Evolutionary conservation across 2,797 vertebrate species (phyloP).

Genomic region (Rhincodon typus): DNA sequence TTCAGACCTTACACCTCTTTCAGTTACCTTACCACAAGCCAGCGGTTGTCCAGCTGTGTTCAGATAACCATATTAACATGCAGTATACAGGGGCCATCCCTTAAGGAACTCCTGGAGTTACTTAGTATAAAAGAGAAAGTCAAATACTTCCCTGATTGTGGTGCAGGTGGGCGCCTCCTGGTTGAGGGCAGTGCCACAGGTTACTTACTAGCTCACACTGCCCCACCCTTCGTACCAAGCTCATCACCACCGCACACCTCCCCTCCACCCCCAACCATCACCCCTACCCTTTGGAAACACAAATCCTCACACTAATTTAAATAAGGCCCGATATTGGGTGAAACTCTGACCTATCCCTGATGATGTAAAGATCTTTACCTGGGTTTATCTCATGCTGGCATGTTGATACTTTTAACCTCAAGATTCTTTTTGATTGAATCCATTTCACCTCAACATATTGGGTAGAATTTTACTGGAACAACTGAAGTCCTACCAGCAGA

Average conservation of each 20-base stretch:
- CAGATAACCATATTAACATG: background rate
- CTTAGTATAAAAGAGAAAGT: background rate
- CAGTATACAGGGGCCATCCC: background rate
- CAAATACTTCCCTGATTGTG: background rate
- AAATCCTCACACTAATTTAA: background rate
- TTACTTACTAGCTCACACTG: background rate
- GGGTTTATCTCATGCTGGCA: background rate
- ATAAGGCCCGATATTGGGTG: background rate
- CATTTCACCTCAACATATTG: background rate
- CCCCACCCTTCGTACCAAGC: no score
- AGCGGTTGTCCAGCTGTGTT: background rate
- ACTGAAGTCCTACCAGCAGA: no score
- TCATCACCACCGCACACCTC: background rate
- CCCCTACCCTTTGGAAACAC: background rate
- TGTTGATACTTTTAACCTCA: background rate
- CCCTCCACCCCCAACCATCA: background rate
- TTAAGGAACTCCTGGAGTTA: background rate
- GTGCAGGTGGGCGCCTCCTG: background rate
- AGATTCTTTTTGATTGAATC: background rate
- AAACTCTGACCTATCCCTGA: background rate
- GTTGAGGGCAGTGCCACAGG: background rate
- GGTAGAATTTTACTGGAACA: no score
- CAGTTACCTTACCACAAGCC: background rate
- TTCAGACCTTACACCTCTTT: background rate
- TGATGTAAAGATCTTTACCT: background rate